Evolutionary conservation across 2,888 invertebrate genomes (phyloP), one percentile per base, ranked within the genome.

Genomic region (Tiliacea citrago): DNA sequence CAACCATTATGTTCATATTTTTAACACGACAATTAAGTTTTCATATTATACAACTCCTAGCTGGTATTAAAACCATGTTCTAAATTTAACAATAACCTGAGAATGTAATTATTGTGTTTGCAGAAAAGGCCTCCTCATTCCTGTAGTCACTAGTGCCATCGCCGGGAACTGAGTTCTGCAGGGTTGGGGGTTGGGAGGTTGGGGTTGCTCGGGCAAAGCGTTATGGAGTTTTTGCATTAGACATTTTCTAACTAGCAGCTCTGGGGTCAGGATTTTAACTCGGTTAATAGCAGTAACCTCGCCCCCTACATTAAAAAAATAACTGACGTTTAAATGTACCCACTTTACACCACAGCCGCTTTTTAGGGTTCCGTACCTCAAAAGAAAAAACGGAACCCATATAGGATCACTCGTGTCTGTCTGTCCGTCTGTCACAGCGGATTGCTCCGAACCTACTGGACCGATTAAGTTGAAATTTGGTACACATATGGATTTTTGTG

Each of bases 1-100:
- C 81, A 53, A 35, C 21, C 8, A 35, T 21, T 55, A 49, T 45
- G 47, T 53, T 29, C 29, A 73, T 58, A 47, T 47, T 13, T 47
- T 18, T 73, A 55, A 24, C 35, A 55, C 45, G n/a, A 12, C 42
- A 29, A 49, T 68, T 49, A 57, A 16, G 18, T 49, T 49, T n/a
- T 49, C 6, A 35, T 57, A 29, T 35, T 57, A 55, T n/a, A 55
- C 18, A 76, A 39, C 65, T 9, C 13, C 21, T 29, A 21, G 21
- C 13, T 65, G 21, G 5, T 29, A 65, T 5, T 47, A 63, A 63
- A 63, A 42, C 42, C 16, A n/a, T 62, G 39, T 29, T 29, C 39
- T 35, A 2, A 5, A 2, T 35, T 2, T 35, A 35, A 35, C 35
- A 35, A 61, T 39, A n/a, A 39, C 13, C 0, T 39, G 4, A 21